Base-by-base conservation (phyloP, 2,797 vertebrate species). In the Phrynocephalus guinanensis region DNA sequence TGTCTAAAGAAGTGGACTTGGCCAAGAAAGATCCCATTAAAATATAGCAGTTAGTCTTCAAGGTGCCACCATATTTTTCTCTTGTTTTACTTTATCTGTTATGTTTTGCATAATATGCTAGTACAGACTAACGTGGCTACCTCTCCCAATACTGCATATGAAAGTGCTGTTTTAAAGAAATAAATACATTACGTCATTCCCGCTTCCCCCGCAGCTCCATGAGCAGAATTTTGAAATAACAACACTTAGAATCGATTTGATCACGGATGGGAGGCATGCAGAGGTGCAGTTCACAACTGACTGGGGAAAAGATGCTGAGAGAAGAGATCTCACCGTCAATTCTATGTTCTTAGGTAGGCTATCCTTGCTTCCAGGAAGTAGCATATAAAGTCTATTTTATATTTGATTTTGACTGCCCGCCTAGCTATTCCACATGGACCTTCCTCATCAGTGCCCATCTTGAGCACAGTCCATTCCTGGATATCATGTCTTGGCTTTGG, bases 181-280 rank as follows among this genome's bases (percentile, higher is more conserved):
- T 13, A 89, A 82, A 84, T 85, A 44, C 71, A 52, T 33, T 93
- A 92, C 93, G 2, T 20, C 18, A 20, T n/a, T 79, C 33, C 1
- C 0, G 0, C 88, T 78, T 90, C 81, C 90, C 92, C 94, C 78
- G 83, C 87, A 99, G 98, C 93, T 99, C 82, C 97, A 98, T 76
- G 97, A 99, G 38, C 96, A 99, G 95, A 99, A 98, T 93, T 99
- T 99, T 96, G 99, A 99, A 95, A 98, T 99, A 93, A 99, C 98
- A 76, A 99, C 98, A 0, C 95, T 99, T 87, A 96, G 98, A 82
- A 97, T 99, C 91, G 99, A 99, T 30, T 96, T 99, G 1, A 91
- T 96, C 92, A 99, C 98, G 0, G 98, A 99, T 1, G 98, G 98
- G 1, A 97, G 99, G 26, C 99, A 99, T 2, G 99, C 98, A 0